Evolutionary conservation across 2,797 vertebrate species (phyloP), one percentile per base, ranked within the genome.

Genomic region (Bovichtus diacanthus): DNA sequence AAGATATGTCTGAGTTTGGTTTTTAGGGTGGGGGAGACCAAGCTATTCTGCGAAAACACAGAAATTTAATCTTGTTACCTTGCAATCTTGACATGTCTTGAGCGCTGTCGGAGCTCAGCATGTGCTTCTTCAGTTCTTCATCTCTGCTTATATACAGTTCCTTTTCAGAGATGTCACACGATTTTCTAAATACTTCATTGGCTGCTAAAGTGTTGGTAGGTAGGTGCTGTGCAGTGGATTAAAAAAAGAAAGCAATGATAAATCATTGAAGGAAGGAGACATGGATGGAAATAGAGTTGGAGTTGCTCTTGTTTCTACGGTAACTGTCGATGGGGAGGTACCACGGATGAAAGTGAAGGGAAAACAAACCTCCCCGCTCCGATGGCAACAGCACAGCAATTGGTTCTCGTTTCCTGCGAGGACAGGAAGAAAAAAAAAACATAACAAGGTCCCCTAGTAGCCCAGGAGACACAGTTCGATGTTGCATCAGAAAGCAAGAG

Each of bases 251-350:
- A 91, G 88, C 87, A 78, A 77, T 6, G 79, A 81, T 92, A 94
- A 94, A 94, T 94, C 92, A 93, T 90, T 93, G 93, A 94, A 87
- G 83, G 87, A 94, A 93, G 88, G 88, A 93, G 92, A 91, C 92
- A 88, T 86, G 93, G 94, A 95, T 96, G 92, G 95, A 96, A 96
- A 96, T 96, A 96, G 95, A 95, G 93, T 94, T 87, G 84, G 91
- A 95, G 94, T 95, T 95, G 94, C 95, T 95, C 95, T 94, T 96
- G 95, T 96, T 96, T 96, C 95, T 96, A 96, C 94, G 95, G 95
- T 95, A 96, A 96, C 95, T 95, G 95, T 93, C 91, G 93, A 95
- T 66, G 93, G 93, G 94, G 94, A 95, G 93, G 95, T 95, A 94
- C 95, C 88, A 90, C 78, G 91, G 93, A 94, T 94, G 94, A 92